Percentiles rank a stretch among this genome's conserved stretches.
Evolutionary conservation across 2,797 vertebrate genomes (phyloP).

Genomic region (Sebastes ruberrimus): DNA sequence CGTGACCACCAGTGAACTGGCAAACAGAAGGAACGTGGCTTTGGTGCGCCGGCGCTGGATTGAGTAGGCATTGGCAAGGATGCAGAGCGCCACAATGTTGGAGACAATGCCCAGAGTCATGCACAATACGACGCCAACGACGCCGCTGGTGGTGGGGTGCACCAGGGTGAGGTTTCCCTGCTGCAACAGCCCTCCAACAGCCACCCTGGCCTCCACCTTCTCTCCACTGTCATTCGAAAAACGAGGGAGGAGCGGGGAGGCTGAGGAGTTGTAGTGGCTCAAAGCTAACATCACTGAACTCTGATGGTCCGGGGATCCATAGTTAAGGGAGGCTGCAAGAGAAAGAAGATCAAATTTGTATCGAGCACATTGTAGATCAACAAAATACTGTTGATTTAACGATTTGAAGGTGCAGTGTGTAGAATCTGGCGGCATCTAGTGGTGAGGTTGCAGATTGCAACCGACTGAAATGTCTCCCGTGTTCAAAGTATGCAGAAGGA

Average conservation of each 20-base stretch:
- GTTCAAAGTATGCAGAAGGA: too few relatives aligned
- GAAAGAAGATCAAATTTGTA: neutral
- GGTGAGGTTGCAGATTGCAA: too few relatives aligned
- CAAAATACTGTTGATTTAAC: neutral
- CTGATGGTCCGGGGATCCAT: slow-evolving; percentile 28
- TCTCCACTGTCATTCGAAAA: slow-evolving; percentile 60
- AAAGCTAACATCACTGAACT: slow-evolving; percentile 70
- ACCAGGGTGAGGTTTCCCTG: slow-evolving; percentile 58
- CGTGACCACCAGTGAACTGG: slow-evolving; percentile 86
- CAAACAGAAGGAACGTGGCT: slow-evolving; percentile 89
- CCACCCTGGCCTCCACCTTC: slow-evolving; percentile 44
- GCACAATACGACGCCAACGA: slow-evolving; percentile 81
- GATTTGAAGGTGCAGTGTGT: neutral
- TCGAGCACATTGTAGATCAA: neutral
- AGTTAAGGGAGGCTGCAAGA: slow-evolving; percentile 42
- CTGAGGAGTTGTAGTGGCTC: slow-evolving; percentile 67
- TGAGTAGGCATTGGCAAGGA: slow-evolving; percentile 85
- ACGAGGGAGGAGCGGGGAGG: slow-evolving; percentile 22
- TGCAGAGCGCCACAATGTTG: slow-evolving; percentile 88
- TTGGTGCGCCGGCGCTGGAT: slow-evolving; percentile 87
- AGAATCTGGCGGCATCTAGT: too few relatives aligned
- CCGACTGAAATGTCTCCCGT: too few relatives aligned
- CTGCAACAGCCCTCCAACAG: slow-evolving; percentile 29
- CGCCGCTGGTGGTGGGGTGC: slow-evolving; percentile 48
- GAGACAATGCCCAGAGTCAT: slow-evolving; percentile 90